Conservation (phyloP, 2,888 invertebrate species). For the Unio pictorum region DNA sequence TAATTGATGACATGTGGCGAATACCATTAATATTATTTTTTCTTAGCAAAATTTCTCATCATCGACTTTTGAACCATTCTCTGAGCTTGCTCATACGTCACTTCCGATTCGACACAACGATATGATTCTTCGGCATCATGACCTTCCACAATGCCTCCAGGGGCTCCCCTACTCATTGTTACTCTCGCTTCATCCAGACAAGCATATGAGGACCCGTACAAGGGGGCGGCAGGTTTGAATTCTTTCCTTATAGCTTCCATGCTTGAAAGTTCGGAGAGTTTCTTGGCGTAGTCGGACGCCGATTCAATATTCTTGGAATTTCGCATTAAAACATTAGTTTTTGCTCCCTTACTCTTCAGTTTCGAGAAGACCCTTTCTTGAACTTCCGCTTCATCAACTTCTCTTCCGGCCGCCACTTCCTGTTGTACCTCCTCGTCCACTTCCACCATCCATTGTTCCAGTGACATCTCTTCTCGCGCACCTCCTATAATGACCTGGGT, state of each 20-base stretch:
- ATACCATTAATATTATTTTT: background rate
- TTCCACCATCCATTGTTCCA: slow-evolving; percentile 50
- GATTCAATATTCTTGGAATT: slow-evolving; percentile 13
- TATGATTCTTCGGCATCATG: slow-evolving; percentile 6
- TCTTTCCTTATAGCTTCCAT: slow-evolving; percentile 2
- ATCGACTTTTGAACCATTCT: slow-evolving; percentile 28
- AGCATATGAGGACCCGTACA: too few relatives aligned
- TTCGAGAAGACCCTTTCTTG: slow-evolving; percentile 11
- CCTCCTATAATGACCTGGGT: slow-evolving; percentile 57
- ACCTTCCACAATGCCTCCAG: background rate
- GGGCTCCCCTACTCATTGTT: background rate
- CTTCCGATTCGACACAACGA: slow-evolving; percentile 9
- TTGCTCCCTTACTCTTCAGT: slow-evolving; percentile 18
- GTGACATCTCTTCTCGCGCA: slow-evolving; percentile 57
- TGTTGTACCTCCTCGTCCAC: slow-evolving; percentile 45
- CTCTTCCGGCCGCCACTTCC: slow-evolving; percentile 16
- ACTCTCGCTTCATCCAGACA: background rate
- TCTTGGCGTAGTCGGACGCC: slow-evolving; percentile 9
- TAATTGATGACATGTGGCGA: too few relatives aligned
- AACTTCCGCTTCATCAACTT: slow-evolving; percentile 19
- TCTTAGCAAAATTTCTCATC: slow-evolving; percentile 2
- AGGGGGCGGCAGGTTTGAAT: background rate
- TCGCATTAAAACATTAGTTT: slow-evolving; percentile 16
- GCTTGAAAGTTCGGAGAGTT: slow-evolving; percentile 10
- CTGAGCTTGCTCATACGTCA: slow-evolving; percentile 19